Conservation (phyloP, 2,888 invertebrate genomes). For the Psococerastis gibbosa region DNA sequence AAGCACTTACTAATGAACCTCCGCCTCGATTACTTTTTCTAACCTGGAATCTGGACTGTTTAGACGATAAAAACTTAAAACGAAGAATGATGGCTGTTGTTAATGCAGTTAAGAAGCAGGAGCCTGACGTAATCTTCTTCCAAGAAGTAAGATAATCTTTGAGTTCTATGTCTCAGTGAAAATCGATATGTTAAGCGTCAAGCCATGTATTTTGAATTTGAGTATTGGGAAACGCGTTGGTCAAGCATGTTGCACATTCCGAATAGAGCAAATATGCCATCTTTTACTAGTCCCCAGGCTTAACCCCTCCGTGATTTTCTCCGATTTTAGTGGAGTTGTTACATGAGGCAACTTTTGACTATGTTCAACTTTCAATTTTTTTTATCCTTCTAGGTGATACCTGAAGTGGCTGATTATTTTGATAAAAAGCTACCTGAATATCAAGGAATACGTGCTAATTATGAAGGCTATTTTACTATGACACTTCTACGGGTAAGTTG, state of each 20-base stretch:
- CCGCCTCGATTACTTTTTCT: conserved; percentile 27
- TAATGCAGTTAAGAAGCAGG: conserved; percentile 28
- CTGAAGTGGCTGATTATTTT: conserved; percentile 25
- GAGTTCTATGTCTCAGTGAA: too few species aligned
- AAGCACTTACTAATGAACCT: conserved; percentile 15
- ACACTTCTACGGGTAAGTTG: conserved; percentile 24
- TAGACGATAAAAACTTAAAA: conserved; percentile 29
- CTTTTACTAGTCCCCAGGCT: too few species aligned
- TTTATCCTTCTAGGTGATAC: conserved; percentile 21
- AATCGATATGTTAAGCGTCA: too few species aligned
- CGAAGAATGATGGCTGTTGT: conserved; percentile 31
- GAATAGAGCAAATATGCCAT: too few species aligned
- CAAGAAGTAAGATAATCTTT: conserved; percentile 41
- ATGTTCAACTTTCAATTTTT: too few species aligned
- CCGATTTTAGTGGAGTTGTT: too few species aligned
- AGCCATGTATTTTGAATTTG: too few species aligned
- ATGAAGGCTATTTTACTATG: conserved; percentile 27
- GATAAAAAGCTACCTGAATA: conserved; percentile 26
- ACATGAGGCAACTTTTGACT: too few species aligned
- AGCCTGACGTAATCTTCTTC: conserved; percentile 34
- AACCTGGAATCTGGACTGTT: conserved; percentile 39
- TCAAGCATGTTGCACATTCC: too few species aligned
- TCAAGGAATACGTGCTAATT: conserved; percentile 23
- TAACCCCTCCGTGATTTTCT: too few species aligned
- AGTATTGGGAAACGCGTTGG: too few species aligned